phyloP scores from a whole-genome alignment of 2,888 invertebrate species.

The Morpho helenor region DNA sequence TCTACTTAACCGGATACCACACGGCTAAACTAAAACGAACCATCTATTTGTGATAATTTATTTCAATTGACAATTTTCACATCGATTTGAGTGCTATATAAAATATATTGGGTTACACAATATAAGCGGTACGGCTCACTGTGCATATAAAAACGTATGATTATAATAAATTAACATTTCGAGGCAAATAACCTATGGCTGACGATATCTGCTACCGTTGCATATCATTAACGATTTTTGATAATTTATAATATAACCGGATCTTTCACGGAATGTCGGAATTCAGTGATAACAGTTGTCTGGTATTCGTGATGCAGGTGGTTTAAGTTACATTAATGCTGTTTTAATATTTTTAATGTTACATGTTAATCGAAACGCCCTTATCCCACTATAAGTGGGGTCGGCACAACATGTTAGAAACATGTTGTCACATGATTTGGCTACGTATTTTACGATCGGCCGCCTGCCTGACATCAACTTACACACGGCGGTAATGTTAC shows the following conservation, averaged over 20 bases:
- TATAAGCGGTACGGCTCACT: constrained; percentile 13
- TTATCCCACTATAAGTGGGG: too few relatives aligned
- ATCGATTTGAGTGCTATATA: not conserved
- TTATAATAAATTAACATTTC: constrained; percentile 20
- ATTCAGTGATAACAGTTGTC: constrained; percentile 9
- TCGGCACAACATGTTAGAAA: too few relatives aligned
- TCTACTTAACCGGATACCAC: too few relatives aligned
- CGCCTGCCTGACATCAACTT: too few relatives aligned
- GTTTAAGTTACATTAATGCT: too few relatives aligned
- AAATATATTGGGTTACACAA: constrained; percentile 3
- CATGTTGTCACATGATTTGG: too few relatives aligned
- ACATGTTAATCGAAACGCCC: too few relatives aligned
- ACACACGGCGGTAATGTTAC: too few relatives aligned
- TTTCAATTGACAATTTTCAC: not conserved
- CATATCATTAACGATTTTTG: constrained; percentile 26
- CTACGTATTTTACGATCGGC: too few relatives aligned
- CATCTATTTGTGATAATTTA: too few relatives aligned
- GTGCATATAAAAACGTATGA: constrained; percentile 22
- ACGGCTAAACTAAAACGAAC: too few relatives aligned
- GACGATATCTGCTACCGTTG: constrained; percentile 29
- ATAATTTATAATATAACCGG: constrained; percentile 15
- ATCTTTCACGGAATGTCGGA: constrained; percentile 10
- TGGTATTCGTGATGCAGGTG: not conserved
- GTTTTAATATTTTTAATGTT: too few relatives aligned
- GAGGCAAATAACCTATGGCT: constrained; percentile 26